These are phyloP conservation scores for Rousettus madagascariensis DNA, from an alignment of 2,797 vertebrate species.

Conservation along the genomic window DNA sequence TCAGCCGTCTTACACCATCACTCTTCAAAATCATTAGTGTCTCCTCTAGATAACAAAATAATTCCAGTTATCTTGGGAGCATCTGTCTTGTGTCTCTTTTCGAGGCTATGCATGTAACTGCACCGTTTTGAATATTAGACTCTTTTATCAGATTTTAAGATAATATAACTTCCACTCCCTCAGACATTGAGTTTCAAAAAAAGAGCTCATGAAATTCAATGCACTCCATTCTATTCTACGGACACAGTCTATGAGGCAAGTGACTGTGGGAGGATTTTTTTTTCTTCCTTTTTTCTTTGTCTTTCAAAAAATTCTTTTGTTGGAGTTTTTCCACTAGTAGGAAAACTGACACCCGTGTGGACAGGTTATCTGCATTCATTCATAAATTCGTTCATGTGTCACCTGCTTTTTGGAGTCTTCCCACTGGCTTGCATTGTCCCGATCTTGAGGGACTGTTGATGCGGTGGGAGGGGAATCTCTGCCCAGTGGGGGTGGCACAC, in stretches of 20 bases:
- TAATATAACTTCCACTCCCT: background rate
- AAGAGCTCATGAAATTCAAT: background rate
- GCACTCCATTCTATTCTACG: background rate
- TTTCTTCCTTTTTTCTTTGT: background rate
- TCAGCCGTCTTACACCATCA: background rate
- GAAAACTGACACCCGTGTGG: background rate
- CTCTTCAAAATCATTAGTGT: background rate
- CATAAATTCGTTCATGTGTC: background rate
- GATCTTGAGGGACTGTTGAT: background rate
- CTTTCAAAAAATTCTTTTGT: background rate
- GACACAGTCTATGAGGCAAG: background rate
- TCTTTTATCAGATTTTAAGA: constrained; percentile 33
- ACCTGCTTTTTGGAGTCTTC: background rate
- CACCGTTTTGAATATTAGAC: background rate
- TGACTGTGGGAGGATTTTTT: background rate
- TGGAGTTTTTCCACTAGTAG: background rate
- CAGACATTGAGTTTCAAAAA: background rate
- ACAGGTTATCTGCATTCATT: background rate
- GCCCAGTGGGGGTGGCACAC: fast-evolving
- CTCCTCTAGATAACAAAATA: background rate
- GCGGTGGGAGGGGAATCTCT: no score
- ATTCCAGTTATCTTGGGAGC: background rate
- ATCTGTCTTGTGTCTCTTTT: background rate
- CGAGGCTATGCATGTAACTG: background rate
- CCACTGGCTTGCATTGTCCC: background rate